Evolutionary conservation across 2,113 vertebrate species (phyloP).

Genomic region (Paramisgurnus dabryanus): DNA sequence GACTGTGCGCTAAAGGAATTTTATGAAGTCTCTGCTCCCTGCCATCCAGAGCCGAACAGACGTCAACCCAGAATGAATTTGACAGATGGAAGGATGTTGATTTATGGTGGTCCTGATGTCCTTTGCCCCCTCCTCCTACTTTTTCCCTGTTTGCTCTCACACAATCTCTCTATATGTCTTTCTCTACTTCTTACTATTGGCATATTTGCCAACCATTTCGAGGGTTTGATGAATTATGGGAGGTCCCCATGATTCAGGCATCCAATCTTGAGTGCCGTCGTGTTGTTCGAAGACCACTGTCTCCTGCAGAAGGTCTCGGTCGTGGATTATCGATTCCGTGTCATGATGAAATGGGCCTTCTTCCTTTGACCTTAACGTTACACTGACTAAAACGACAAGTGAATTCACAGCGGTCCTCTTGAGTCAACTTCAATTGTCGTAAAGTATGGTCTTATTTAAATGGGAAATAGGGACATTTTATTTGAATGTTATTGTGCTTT

Average conservation of each 20-base stretch:
- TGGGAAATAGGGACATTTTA: no score
- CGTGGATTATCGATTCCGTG: conserved; percentile 14
- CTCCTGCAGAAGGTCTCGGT: conserved; percentile 10
- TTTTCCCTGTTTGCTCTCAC: conserved; percentile 15
- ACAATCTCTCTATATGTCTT: conserved; percentile 42
- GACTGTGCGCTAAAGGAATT: conserved; percentile 56
- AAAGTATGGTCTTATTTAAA: background rate
- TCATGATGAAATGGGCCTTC: conserved; percentile 6
- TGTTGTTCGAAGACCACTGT: conserved; percentile 23
- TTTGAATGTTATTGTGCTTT: no score
- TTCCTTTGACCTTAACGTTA: background rate
- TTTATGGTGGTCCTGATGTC: conserved; percentile 68
- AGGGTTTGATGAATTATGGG: conserved; percentile 40
- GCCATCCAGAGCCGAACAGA: conserved; percentile 58
- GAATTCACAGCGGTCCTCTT: background rate
- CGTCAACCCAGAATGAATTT: conserved; percentile 64
- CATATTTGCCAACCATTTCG: conserved; percentile 2
- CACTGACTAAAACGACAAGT: background rate
- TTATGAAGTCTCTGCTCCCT: conserved; percentile 55
- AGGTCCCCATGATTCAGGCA: conserved; percentile 20
- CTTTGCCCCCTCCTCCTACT: conserved; percentile 62
- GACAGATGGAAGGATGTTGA: conserved; percentile 71
- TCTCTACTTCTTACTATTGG: conserved; percentile 16
- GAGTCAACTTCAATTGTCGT: background rate
- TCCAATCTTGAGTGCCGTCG: conserved; percentile 13